A percentile compares a stretch with the other conserved stretches of the same genome.
Conservation (phyloP, 2,888 invertebrate species). For the Allygus modestus region DNA sequence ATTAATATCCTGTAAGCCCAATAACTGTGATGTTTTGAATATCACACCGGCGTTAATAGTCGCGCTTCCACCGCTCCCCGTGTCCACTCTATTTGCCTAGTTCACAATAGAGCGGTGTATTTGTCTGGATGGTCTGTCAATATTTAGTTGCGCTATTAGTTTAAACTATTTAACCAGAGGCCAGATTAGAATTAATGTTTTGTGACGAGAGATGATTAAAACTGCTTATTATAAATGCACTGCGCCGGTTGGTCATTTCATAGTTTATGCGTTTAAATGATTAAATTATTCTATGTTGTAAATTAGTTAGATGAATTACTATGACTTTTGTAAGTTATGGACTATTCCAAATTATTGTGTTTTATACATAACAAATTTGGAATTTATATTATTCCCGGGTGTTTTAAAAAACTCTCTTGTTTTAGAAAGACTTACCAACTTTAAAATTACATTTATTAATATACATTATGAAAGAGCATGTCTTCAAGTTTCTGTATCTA, state of each 20-base stretch:
- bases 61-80: background rate
- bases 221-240: background rate
- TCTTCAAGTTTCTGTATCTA: too few relatives aligned
- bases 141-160: background rate
- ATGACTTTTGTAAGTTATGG: too few relatives aligned
- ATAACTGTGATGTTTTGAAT: conserved; percentile 52
- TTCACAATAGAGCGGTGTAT: conserved; percentile 1
- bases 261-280: background rate
- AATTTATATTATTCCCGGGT: too few relatives aligned
- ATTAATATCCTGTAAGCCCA: conserved; percentile 56
- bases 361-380: too few relatives aligned
- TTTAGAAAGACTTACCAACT: too few relatives aligned
- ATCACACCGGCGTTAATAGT: conserved; percentile 2
- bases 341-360: too few relatives aligned
- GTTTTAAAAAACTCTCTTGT: too few relatives aligned
- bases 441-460: too few relatives aligned
- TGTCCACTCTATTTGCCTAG: background rate
- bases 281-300: background rate
- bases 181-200: background rate
- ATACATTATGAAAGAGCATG: too few relatives aligned
- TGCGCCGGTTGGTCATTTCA: background rate
- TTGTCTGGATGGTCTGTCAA: background rate
- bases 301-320: background rate
- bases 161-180: background rate
- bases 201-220: background rate